phyloP scores from a whole-genome alignment of 2,113 vertebrate species.

The Centropus unirufus region DNA sequence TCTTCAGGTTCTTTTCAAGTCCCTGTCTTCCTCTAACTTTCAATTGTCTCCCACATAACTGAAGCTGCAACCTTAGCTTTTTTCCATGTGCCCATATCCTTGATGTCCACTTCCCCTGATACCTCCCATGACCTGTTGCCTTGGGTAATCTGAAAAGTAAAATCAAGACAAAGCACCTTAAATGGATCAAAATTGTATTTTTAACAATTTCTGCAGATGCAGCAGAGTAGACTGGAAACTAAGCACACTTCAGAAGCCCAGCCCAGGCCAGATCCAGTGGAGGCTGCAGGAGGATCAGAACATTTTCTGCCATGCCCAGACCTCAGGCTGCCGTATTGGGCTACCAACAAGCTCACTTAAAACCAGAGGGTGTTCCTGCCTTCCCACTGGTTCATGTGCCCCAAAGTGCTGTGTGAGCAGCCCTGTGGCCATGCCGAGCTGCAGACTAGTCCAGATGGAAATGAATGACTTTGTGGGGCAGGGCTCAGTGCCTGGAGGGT shows the following conservation, averaged over 20 bases:
- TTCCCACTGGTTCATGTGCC: not conserved
- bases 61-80: not conserved
- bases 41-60: not conserved
- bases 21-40: not conserved
- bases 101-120: not conserved
- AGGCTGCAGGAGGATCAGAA: not conserved
- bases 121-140: not conserved
- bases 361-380: not conserved
- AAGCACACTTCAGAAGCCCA: not conserved
- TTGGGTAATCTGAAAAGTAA: conserved; percentile 6
- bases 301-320: not conserved
- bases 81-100: not conserved
- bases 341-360: not conserved
- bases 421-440: not conserved
- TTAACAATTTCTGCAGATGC: not conserved
- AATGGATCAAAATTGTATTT: not conserved
- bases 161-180: not conserved
- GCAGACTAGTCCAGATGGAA: not conserved
- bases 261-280: not conserved
- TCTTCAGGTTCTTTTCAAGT: not conserved
- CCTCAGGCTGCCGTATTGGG: not conserved
- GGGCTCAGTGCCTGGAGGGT: rapidly evolving
- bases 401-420: not conserved
- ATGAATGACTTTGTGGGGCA: not conserved
- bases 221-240: not conserved